Base-by-base conservation (phyloP, 2,888 invertebrate species). In the Andrena marginata region DNA sequence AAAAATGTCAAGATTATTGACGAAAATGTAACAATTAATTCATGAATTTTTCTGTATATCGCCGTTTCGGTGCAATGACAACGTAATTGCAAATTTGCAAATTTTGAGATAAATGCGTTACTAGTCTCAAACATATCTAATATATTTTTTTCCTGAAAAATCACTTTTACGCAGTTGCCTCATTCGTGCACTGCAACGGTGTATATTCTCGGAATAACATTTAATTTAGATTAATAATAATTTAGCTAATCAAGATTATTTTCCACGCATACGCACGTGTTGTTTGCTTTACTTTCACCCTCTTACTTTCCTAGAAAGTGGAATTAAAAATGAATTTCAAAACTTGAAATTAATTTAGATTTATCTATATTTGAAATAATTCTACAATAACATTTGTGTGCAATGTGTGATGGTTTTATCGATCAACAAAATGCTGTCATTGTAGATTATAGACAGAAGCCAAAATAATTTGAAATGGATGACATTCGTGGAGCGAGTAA, bases 401-500 rank as follows among this genome's bases (percentile, higher is more conserved):
- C 10, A 26, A 26, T 26, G 8, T 56, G 26, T 23, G 8, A 51
- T 20, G 23, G 23, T 10, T 56, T 54, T 56, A 56, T 56, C 13
- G 56, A 56, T 26, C 23, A 26, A 10, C 26, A 56, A 56, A 56
- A 23, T 56, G 10, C 23, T 20, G 3, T 8, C 23, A 31, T 20
- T 13, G 20, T 8, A 23, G 35, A 20, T 16, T 16, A 13, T 33
- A 54, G 13, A 2, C 20, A 33, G 23, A 35, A 63, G 23, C 23
- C 10, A 23, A 72, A 31, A 64, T 26, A 56, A 63, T 72, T 62
- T 51, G 2, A 74, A 33, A 20, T 42, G 29, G 8, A 31, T 29
- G 31, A 68, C 72, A 65, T 73, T 68, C 59, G 51, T 69, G 49
- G 71, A 51, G 54, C n/a, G 69, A 48, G 42, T 35, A 70, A 72